Conservation (phyloP, 2,888 invertebrate genomes). For the Sarcophaga carnaria region DNA sequence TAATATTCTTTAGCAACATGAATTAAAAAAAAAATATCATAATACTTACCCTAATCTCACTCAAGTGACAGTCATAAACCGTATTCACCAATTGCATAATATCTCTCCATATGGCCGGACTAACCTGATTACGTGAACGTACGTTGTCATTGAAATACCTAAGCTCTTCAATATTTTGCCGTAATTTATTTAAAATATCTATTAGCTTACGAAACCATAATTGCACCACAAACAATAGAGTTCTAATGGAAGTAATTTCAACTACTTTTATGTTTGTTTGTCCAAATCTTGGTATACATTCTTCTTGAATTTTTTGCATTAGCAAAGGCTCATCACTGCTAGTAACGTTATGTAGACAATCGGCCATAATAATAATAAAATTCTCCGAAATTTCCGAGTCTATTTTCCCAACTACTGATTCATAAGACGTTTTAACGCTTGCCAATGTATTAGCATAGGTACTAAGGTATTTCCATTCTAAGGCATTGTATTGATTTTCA, state of each 20-base stretch:
- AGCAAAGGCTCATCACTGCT: conserved; percentile 65
- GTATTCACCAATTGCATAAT: conserved; percentile 74
- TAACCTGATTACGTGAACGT: conserved; percentile 72
- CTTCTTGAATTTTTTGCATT: conserved; percentile 76
- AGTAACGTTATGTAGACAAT: conserved; percentile 67
- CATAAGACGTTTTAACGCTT: conserved; percentile 71
- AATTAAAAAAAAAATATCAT: neutral
- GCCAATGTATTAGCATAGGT: conserved; percentile 74
- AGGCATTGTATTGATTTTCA: conserved; percentile 81
- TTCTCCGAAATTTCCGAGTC: conserved; percentile 46
- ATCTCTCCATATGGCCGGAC: conserved; percentile 63
- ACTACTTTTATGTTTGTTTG: conserved; percentile 65
- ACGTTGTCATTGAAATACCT: conserved; percentile 73
- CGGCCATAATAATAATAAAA: conserved; percentile 68
- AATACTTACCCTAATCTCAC: conserved; percentile 74
- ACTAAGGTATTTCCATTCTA: conserved; percentile 84
- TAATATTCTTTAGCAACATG: neutral
- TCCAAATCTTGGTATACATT: conserved; percentile 70
- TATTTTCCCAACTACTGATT: conserved; percentile 45
- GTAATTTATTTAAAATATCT: conserved; percentile 21
- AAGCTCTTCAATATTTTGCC: conserved; percentile 73
- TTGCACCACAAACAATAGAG: conserved; percentile 73
- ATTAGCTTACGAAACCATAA: conserved; percentile 76
- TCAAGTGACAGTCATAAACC: conserved; percentile 80
- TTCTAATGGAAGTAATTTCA: conserved; percentile 67